phyloP scores from a whole-genome alignment of 2,113 vertebrate genomes.

The Pavo muticus region DNA sequence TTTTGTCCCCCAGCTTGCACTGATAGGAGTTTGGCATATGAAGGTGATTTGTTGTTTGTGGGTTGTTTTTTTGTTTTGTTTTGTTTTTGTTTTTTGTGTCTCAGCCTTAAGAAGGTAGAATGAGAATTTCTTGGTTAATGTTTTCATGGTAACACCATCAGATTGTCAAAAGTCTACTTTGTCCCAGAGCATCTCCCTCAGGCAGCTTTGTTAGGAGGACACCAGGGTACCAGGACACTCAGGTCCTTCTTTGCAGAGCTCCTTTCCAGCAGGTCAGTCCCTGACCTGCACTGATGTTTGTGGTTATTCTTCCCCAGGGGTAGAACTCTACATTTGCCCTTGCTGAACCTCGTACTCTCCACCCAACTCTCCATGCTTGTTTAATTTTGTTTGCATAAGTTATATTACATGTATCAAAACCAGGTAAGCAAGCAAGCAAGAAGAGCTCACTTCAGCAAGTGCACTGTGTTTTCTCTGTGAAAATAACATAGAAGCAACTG shows the following conservation, averaged over 20 bases:
- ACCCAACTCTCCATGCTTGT: background rate
- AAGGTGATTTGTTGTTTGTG: background rate
- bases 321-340: no score
- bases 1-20: no score
- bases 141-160: background rate
- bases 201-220: background rate
- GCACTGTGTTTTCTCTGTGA: background rate
- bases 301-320: no score
- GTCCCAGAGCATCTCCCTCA: background rate
- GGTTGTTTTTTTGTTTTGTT: no score
- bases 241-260: no score
- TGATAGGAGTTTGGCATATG: rapidly evolving
- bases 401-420: background rate
- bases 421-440: background rate
- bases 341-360: no score
- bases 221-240: no score
- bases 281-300: no score
- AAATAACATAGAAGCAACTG: background rate
- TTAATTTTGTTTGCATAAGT: background rate
- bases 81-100: background rate
- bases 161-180: background rate
- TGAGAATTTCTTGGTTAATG: background rate
- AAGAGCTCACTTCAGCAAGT: background rate
- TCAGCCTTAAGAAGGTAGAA: background rate
- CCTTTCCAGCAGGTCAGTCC: no score